Percentiles rank a stretch among this genome's conserved stretches.
Conservation (phyloP, 2,888 invertebrate genomes). For the Protodeltote pygarga region DNA sequence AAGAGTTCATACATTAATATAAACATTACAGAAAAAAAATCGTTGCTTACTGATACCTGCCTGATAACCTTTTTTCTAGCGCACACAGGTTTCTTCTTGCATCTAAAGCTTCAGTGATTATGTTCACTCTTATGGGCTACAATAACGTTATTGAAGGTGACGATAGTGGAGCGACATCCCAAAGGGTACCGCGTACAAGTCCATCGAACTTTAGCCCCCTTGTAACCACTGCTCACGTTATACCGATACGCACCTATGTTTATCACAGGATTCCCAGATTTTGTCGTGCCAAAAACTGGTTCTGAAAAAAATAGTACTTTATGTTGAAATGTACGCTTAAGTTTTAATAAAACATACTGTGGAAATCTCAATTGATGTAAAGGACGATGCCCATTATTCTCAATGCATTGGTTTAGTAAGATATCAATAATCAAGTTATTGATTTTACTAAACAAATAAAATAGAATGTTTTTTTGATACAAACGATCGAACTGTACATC, state of each 20-base stretch:
- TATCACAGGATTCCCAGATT: slow-evolving; percentile 39
- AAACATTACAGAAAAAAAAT: too few relatives aligned
- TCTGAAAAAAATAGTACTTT: slow-evolving; percentile 11
- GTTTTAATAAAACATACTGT: too few relatives aligned
- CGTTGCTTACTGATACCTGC: too few relatives aligned
- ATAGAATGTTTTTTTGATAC: too few relatives aligned
- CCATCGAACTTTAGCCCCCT: slow-evolving; percentile 15
- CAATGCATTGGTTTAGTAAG: neutral
- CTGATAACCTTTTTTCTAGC: too few relatives aligned
- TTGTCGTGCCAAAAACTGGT: slow-evolving; percentile 27
- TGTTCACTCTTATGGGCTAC: slow-evolving; percentile 7
- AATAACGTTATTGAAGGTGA: slow-evolving; percentile 5
- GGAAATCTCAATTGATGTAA: too few relatives aligned
- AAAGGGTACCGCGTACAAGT: slow-evolving; percentile 15
- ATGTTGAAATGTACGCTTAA: neutral
- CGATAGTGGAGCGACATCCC: slow-evolving; percentile 14
- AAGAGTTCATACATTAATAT: too few relatives aligned
- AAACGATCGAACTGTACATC: too few relatives aligned
- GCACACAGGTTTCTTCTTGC: too few relatives aligned
- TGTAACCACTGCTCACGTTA: slow-evolving; percentile 6
- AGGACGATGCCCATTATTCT: too few relatives aligned
- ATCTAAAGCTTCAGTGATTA: slow-evolving; percentile 23
- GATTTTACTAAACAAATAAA: too few relatives aligned
- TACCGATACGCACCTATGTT: slow-evolving; percentile 32
- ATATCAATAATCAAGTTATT: too few relatives aligned